Conservation (phyloP, 1,140 invertebrate species). For the Lysiphlebus fabarum region DNA sequence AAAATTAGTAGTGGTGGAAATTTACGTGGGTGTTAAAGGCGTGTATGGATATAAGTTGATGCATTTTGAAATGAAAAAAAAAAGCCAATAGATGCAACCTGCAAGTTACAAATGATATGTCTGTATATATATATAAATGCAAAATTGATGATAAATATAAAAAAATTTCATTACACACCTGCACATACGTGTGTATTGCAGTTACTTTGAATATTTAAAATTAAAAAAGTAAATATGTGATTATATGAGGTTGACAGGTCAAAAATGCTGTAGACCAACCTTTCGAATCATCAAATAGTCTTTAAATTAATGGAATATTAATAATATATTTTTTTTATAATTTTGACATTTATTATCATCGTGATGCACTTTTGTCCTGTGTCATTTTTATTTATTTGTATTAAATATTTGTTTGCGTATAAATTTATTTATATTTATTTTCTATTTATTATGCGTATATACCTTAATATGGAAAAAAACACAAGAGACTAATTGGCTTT, state of each 20-base stretch:
- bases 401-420: background rate
- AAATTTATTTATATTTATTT: background rate
- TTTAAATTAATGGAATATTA: constrained; percentile 39
- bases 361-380: constrained; percentile 6
- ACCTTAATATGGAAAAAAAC: background rate
- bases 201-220: too few species aligned
- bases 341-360: constrained; percentile 36
- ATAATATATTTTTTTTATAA: constrained; percentile 35
- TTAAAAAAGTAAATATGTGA: background rate
- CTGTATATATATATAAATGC: too few species aligned
- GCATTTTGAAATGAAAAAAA: constrained; percentile 7
- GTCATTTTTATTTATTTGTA: background rate
- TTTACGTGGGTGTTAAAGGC: constrained; percentile 15
- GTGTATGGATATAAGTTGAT: too few species aligned
- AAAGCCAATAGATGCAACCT: too few species aligned
- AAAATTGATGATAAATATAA: too few species aligned
- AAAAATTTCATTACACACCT: too few species aligned
- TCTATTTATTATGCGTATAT: background rate
- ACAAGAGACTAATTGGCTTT: constrained; percentile 11
- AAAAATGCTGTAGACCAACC: constrained; percentile 18
- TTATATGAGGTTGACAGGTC: constrained; percentile 37
- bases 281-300: constrained; percentile 15
- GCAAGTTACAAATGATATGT: too few species aligned
- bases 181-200: too few species aligned
- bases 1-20: constrained; percentile 15